A percentile compares a stretch with the other conserved stretches of the same genome.
These are phyloP conservation scores for Chrysina gloriosa DNA, from an alignment of 2,888 invertebrate species.

Conservation along the genomic window DNA sequence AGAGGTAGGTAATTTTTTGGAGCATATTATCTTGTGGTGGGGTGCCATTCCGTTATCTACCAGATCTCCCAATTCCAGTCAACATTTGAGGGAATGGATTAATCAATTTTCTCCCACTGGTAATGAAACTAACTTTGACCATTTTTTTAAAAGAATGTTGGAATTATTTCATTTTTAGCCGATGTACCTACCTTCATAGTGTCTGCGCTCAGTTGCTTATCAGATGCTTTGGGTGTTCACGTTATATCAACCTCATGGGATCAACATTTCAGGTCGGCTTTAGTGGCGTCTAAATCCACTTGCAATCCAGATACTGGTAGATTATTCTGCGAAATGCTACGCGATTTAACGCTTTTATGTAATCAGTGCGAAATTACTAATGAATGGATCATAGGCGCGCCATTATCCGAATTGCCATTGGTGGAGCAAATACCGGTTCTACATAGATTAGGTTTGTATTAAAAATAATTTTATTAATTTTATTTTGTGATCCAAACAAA, in stretches of 20 bases:
- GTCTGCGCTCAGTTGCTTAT: slow-evolving; percentile 78
- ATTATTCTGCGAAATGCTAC: slow-evolving; percentile 74
- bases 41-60: slow-evolving; percentile 78
- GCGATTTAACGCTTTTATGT: slow-evolving; percentile 76
- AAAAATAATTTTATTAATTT: not conserved
- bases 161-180: slow-evolving; percentile 62
- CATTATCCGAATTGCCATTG: slow-evolving; percentile 80
- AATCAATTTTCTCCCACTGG: slow-evolving; percentile 71
- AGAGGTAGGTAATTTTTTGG: slow-evolving; percentile 81
- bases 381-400: slow-evolving; percentile 78
- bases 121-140: no score
- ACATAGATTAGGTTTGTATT: slow-evolving; percentile 72
- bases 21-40: slow-evolving; percentile 89
- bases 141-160: no score
- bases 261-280: slow-evolving; percentile 70
- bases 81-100: slow-evolving; percentile 75
- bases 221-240: slow-evolving; percentile 82
- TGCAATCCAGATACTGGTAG: slow-evolving; percentile 59
- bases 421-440: slow-evolving; percentile 86
- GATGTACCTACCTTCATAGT: slow-evolving; percentile 74
- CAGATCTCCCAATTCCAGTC: slow-evolving; percentile 72
- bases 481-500: not conserved
- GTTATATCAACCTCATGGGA: slow-evolving; percentile 87
- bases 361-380: slow-evolving; percentile 82
- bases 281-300: slow-evolving; percentile 65